These are phyloP conservation scores for Danaus chrysippus DNA, from an alignment of 2,888 invertebrate genomes.

Conservation along the genomic window DNA sequence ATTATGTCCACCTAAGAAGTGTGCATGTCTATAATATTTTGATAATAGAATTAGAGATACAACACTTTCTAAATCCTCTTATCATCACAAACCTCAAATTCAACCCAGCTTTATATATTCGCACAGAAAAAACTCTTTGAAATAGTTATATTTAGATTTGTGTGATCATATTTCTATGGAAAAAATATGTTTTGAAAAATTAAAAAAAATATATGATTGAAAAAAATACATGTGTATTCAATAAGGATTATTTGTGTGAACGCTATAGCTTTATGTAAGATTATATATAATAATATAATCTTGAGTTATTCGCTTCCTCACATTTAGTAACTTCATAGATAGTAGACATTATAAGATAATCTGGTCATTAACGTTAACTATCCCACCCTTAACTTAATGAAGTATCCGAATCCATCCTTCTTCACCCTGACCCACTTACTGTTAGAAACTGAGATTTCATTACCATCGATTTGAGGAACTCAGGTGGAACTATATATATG, in stretches of 20 bases:
- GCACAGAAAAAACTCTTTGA: no score
- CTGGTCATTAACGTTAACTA: constrained; percentile 10
- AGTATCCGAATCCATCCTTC: constrained; percentile 28
- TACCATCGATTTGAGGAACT: constrained; percentile 26
- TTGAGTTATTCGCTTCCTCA: neutral
- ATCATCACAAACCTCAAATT: no score
- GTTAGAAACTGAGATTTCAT: constrained; percentile 29
- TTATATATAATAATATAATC: no score
- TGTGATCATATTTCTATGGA: no score
- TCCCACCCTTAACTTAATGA: constrained; percentile 16
- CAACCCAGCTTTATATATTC: no score
- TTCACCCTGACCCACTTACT: constrained; percentile 31
- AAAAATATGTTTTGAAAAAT: no score
- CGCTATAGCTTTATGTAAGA: no score
- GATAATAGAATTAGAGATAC: neutral
- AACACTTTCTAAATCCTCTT: neutral
- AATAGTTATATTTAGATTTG: no score
- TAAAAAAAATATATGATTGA: no score
- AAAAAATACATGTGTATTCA: no score
- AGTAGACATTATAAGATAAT: constrained; percentile 3
- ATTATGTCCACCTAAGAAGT: neutral
- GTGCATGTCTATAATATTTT: no score
- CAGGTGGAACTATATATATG: constrained; percentile 4
- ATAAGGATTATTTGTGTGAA: no score
- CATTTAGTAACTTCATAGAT: neutral